Evolutionary conservation across 2,888 invertebrate genomes (phyloP), one percentile per base, ranked within the genome.

Genomic region (Steinernema hermaphroditum): DNA sequence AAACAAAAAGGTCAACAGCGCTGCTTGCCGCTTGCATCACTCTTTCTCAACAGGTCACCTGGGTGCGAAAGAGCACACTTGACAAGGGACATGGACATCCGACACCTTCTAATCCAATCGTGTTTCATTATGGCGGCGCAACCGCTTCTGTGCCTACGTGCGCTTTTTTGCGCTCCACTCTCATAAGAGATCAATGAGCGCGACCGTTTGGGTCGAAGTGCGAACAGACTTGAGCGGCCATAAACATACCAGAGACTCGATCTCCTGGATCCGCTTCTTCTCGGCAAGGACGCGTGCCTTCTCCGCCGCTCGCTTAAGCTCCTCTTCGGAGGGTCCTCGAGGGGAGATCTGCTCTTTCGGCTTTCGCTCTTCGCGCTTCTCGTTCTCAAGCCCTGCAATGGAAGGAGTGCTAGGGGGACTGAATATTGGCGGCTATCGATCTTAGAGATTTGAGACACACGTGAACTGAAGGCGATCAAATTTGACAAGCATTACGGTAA

Each of bases 21-120:
- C 29, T 50, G 50, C 24, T 50, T 32, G 34, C 29, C 62, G 34
- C 62, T 62, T 62, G 62, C 62, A 62, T 62, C 62, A 62, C 32
- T 32, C 62, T 62, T 8, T 32, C 37, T 37, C 29, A 29, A 62
- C 62, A 62, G 62, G 62, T 62, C 62, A n/a, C 27, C 62, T 22
- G 54, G 32, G 50, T 50, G 50, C 12, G 50, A 50, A 50, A 50
- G 24, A 22, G 24, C 22, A 12, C 22, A 19, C 22, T 22, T 22
- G 22, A 50, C 19, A 50, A 24, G 50, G 24, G 22, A 16, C 16
- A 9, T 16, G 62, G 62, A 62, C 29, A 62, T 62, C 27, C 34
- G 62, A 62, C 62, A 62, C 62, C 62, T 22, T 32, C 14, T 34
- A 32, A 62, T 62, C 62, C 34, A 9, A 62, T 22, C 24, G 22